Evolutionary conservation across 2,113 vertebrate species (phyloP).

Genomic region (Chaetorhynchus papuensis): DNA sequence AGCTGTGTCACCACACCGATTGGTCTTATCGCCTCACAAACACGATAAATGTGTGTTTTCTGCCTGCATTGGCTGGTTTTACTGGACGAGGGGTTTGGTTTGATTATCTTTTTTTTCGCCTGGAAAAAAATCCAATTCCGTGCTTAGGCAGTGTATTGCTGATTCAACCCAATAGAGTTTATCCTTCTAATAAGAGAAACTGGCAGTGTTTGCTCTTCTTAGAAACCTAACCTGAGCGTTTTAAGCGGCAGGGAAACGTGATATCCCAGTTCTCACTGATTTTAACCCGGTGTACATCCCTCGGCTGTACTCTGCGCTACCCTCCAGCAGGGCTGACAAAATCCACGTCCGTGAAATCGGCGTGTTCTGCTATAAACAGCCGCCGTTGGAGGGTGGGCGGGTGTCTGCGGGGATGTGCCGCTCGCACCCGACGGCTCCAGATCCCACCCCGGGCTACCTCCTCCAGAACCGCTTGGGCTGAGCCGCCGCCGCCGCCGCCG

Average conservation of each 20-base stretch:
- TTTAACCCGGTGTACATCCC: too few relatives aligned
- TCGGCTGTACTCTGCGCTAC: neutral
- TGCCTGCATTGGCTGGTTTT: neutral
- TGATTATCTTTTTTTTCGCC: rapidly evolving
- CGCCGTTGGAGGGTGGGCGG: rapidly evolving
- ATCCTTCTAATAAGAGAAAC: neutral
- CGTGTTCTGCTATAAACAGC: rapidly evolving
- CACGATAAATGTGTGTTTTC: neutral
- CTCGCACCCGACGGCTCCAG: neutral
- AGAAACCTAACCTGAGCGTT: neutral
- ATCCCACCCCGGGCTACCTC: neutral
- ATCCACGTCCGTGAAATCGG: neutral
- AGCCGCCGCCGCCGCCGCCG: neutral
- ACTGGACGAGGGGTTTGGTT: neutral
- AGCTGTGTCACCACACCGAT: neutral
- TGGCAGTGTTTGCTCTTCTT: neutral
- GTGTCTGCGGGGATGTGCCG: neutral
- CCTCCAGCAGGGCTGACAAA: neutral
- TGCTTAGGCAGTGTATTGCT: neutral
- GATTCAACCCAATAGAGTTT: neutral
- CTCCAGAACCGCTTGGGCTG: neutral
- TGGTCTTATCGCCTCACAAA: neutral
- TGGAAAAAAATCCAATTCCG: neutral
- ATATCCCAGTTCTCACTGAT: neutral
- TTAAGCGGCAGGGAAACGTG: neutral